Conservation (phyloP, 2,888 invertebrate genomes). For the Acanthococcus lagerstroemiae region DNA sequence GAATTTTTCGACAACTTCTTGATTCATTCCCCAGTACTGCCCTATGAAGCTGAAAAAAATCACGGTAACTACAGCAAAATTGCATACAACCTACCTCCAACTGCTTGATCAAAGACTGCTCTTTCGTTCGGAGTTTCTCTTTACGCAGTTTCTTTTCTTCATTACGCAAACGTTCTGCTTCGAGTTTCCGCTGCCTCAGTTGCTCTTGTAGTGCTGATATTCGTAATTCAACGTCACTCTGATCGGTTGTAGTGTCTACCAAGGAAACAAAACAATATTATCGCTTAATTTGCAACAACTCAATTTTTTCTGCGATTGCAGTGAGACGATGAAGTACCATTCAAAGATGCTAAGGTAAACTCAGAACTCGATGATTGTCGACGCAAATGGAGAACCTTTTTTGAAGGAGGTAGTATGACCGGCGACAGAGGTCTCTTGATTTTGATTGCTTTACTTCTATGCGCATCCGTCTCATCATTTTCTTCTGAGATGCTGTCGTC, state of each 20-base stretch:
- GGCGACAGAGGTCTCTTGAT: conserved; percentile 22
- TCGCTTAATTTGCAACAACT: too few relatives aligned
- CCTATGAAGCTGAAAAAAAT: background rate
- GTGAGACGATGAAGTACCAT: background rate
- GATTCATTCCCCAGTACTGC: too few relatives aligned
- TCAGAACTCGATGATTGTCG: conserved; percentile 18
- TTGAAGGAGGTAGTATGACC: background rate
- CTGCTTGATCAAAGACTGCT: conserved; percentile 45
- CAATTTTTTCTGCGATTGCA: too few relatives aligned
- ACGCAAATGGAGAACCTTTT: conserved; percentile 12
- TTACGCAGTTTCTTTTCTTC: conserved; percentile 44
- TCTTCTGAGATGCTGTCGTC: background rate
- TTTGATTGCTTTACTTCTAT: background rate
- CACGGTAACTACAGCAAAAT: too few relatives aligned
- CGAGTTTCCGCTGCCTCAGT: conserved; percentile 43
- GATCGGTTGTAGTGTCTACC: conserved; percentile 43
- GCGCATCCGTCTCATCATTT: background rate
- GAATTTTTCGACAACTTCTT: background rate
- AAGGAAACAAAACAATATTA: background rate
- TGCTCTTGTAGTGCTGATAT: conserved; percentile 46
- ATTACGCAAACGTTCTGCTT: conserved; percentile 44
- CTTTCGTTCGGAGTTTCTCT: conserved; percentile 45
- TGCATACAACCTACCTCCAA: conserved; percentile 45
- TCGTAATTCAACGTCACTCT: conserved; percentile 46
- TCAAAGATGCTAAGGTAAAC: conserved; percentile 11